Conservation (phyloP, 2,797 vertebrate genomes). For the Enteromius afrohamiltoni region DNA sequence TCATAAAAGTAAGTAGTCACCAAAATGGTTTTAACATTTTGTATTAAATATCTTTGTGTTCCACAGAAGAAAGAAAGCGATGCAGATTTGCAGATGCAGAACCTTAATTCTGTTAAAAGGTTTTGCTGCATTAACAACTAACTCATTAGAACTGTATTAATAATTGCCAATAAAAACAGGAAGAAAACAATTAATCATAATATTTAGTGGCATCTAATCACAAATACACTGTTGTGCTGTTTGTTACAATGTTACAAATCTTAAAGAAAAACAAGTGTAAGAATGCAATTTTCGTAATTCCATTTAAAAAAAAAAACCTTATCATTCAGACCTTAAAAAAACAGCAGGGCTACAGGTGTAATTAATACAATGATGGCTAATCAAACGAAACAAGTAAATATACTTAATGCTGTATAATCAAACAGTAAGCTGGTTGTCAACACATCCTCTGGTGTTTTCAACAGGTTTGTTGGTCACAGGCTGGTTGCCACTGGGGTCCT, state of each 20-base stretch:
- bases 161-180: background rate
- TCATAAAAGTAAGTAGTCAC: background rate
- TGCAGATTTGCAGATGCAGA: background rate
- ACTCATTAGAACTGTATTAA: background rate
- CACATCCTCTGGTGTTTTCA: background rate
- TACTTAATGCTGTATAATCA: background rate
- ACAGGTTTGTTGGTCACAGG: slow-evolving; percentile 18
- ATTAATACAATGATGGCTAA: background rate
- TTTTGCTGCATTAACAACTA: background rate
- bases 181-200: background rate
- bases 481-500: background rate
- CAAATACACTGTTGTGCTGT: background rate
- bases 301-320: background rate
- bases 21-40: background rate
- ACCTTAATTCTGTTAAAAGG: background rate
- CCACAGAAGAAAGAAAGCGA: background rate
- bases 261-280: background rate
- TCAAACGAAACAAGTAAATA: background rate
- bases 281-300: too few relatives aligned
- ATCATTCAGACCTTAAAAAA: background rate
- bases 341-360: background rate
- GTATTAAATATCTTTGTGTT: background rate
- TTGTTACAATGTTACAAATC: background rate
- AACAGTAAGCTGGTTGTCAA: background rate
- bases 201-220: background rate